A percentile compares a stretch with the other conserved stretches of the same genome.
phyloP scores from a whole-genome alignment of 2,888 invertebrate species.

The Taphrorychus bicolor region DNA sequence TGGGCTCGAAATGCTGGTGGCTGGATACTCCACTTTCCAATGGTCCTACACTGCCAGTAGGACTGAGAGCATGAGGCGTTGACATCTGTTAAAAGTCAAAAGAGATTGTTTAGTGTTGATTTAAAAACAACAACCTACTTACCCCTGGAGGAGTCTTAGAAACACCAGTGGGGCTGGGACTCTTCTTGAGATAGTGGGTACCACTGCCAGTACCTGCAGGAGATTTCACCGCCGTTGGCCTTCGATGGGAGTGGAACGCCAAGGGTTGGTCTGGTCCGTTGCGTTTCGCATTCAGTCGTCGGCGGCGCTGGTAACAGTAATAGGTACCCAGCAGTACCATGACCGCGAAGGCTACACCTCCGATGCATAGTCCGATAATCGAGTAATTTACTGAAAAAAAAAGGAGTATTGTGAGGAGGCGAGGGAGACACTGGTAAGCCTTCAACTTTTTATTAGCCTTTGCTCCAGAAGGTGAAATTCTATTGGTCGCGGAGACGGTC shows the following conservation, averaged over 20 bases:
- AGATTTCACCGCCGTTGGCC: conserved; percentile 84
- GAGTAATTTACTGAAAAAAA: conserved; percentile 57
- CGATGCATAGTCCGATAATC: conserved; percentile 69
- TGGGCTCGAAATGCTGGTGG: conserved; percentile 43
- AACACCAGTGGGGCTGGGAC: conserved; percentile 84
- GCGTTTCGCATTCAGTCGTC: conserved; percentile 54
- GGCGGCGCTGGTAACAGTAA: conserved; percentile 70
- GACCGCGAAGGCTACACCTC: conserved; percentile 66
- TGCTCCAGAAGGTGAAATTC: too few relatives aligned
- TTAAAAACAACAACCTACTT: too few relatives aligned
- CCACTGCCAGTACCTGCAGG: conserved; percentile 70
- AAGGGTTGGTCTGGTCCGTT: conserved; percentile 67
- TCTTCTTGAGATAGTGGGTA: conserved; percentile 87
- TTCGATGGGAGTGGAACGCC: conserved; percentile 75
- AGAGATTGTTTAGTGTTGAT: too few relatives aligned
- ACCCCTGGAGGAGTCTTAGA: conserved; percentile 66
- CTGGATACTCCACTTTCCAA: conserved; percentile 54
- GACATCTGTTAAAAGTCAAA: conserved; percentile 55
- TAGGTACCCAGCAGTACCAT: conserved; percentile 69
- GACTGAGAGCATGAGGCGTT: conserved; percentile 58
- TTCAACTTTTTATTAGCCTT: too few relatives aligned
- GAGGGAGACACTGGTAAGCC: too few relatives aligned
- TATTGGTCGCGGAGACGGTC: too few relatives aligned
- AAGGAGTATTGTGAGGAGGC: too few relatives aligned
- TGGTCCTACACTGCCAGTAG: conserved; percentile 56